Percentiles rank a stretch among this genome's conserved stretches.
These are phyloP conservation scores for Rhagoletis pomonella DNA, from an alignment of 1,140 invertebrate species.

Conservation along the genomic window DNA sequence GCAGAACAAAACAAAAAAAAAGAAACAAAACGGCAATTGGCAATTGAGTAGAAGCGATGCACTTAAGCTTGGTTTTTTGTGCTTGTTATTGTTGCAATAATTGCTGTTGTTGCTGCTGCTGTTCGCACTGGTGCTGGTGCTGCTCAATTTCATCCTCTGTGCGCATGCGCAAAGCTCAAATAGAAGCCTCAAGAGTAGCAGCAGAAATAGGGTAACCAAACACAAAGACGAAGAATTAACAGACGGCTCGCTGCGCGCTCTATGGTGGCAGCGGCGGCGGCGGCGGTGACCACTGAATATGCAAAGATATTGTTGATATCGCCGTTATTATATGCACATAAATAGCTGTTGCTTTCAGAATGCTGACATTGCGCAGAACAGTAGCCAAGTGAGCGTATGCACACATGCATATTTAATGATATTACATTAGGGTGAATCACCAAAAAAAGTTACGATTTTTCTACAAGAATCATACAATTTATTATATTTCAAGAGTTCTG, in stretches of 20 bases:
- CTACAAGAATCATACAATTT: too few species aligned
- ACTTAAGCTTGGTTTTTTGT: neutral
- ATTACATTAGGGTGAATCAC: too few species aligned
- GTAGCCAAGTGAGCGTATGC: neutral
- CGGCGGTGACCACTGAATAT: neutral
- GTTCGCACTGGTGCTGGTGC: neutral
- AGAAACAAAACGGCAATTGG: slow-evolving; percentile 8
- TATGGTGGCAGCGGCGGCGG: neutral
- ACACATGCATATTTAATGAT: too few species aligned
- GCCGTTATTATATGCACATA: slow-evolving; percentile 5
- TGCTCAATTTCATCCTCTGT: neutral
- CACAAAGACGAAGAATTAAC: neutral
- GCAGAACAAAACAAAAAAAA: neutral
- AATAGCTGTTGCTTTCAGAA: neutral
- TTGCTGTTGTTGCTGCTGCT: slow-evolving; percentile 7
- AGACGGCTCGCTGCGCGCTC: neutral
- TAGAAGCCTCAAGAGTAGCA: neutral
- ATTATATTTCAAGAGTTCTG: too few species aligned
- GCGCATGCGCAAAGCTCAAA: neutral
- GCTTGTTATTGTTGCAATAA: neutral
- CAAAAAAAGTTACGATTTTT: too few species aligned
- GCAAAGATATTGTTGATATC: slow-evolving; percentile 38
- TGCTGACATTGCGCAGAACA: slow-evolving; percentile 13
- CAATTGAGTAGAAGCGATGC: slow-evolving; percentile 16
- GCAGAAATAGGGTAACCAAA: slow-evolving; percentile 6